Conservation (phyloP, 2,113 vertebrate genomes). For the Pandion haliaetus region DNA sequence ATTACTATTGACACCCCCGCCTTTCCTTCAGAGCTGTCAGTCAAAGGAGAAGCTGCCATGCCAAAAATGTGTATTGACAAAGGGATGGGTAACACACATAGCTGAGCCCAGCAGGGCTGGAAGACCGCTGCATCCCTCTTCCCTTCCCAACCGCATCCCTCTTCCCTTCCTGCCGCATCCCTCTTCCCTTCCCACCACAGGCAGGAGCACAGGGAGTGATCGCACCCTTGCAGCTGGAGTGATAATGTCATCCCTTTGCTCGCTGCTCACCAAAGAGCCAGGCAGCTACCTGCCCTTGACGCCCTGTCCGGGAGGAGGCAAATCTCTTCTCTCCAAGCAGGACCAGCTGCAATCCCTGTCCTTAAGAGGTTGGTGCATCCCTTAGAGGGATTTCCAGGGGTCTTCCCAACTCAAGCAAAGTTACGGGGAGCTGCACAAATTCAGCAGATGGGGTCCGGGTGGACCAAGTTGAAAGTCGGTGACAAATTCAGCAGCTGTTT, state of each 20-base stretch:
- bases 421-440: neutral
- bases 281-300: neutral
- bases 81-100: neutral
- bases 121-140: neutral
- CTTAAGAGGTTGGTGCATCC: no score
- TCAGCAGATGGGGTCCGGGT: neutral
- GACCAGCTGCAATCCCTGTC: neutral
- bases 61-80: neutral
- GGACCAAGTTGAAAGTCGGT: neutral
- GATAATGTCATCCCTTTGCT: neutral
- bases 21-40: neutral
- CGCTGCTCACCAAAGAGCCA: neutral
- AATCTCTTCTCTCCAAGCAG: neutral
- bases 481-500: neutral
- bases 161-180: neutral
- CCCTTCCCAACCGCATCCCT: no score
- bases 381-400: neutral
- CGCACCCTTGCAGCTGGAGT: accelerated
- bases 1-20: neutral
- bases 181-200: neutral
- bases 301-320: neutral
- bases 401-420: neutral
- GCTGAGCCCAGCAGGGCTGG: neutral
- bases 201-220: neutral
- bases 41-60: neutral